Evolutionary conservation across 2,113 vertebrate genomes (phyloP), one percentile per base, ranked within the genome.

Genomic region (Rattus rattus): DNA sequence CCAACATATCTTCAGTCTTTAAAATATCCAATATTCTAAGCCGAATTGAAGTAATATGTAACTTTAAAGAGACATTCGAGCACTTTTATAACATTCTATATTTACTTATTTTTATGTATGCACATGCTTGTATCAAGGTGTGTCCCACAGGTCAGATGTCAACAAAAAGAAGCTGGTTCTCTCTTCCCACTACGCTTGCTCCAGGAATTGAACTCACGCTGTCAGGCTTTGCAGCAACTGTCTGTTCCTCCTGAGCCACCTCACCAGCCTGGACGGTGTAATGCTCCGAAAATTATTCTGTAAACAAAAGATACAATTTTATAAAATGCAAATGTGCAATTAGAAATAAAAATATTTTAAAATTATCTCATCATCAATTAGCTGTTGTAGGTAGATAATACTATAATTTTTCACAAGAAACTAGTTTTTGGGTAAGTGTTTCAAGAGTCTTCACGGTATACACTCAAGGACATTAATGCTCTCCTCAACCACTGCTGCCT

Each of bases 401-500:
- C 2, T n/a, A 19, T n/a, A 77, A 16, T 54, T 26, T 8, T 43
- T 94, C 7, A 43, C 16, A 70, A 52, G 4, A 91, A n/a, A 12
- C 9, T 24, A 22, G 56, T 6, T 75, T 83, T 43, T 16, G 7
- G 10, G 13, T 56, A 28, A 28, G 33, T 17, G 10, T 43, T n/a
- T 69, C 2, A 14, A 54, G 36, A 72, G 13, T 77, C 28, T 87
- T 30, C 30, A 22, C 13, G 7, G 26, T n/a, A 70, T 17, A 14
- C 7, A 49, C 0, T 5, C 8, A 28, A 33, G 12, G 8, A 69
- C 3, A 49, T 5, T 17, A 28, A 13, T 28, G 5, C 43, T 2
- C 4, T 8, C 80, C 52, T 80, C 14, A 59, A 0, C 67, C 36
- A 47, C 39, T 6, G 7, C 5, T 43, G 43, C 43, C 43, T 43